A percentile compares a stretch with the other conserved stretches of the same genome.
Conservation (phyloP, 2,113 vertebrate species). For the Muntiacus muntjak region DNA sequence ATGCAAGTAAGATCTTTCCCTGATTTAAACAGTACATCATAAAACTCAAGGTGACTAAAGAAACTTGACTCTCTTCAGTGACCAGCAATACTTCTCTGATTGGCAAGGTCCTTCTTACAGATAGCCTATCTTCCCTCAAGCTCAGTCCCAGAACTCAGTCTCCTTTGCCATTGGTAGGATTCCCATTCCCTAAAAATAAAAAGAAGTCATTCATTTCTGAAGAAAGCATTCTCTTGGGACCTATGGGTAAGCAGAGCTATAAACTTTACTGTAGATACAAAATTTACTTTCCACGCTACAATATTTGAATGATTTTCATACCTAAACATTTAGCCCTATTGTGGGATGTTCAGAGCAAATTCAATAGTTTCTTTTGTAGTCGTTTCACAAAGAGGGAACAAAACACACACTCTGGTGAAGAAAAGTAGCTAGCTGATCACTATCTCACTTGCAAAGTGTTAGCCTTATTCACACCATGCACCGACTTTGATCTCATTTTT, state of each 20-base stretch:
- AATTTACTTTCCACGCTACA: constrained; percentile 25
- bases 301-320: constrained; percentile 32
- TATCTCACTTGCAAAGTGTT: neutral
- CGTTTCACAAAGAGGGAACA: neutral
- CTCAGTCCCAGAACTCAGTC: neutral
- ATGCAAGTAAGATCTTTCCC: neutral
- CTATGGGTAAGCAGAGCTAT: neutral
- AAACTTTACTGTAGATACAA: constrained; percentile 35
- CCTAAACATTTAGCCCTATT: constrained; percentile 11
- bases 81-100: neutral
- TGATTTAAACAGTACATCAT: neutral
- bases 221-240: constrained; percentile 38
- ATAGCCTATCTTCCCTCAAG: neutral
- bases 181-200: neutral
- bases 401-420: neutral
- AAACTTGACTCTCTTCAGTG: neutral
- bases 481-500: neutral
- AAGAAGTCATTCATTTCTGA: constrained; percentile 3
- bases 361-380: neutral
- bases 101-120: neutral
- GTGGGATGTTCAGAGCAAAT: neutral
- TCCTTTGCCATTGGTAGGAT: neutral
- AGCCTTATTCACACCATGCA: neutral
- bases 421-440: neutral
- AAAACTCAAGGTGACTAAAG: neutral